Evolutionary conservation across 2,113 vertebrate species (phyloP).

Genomic region (Erythrolamprus reginae): DNA sequence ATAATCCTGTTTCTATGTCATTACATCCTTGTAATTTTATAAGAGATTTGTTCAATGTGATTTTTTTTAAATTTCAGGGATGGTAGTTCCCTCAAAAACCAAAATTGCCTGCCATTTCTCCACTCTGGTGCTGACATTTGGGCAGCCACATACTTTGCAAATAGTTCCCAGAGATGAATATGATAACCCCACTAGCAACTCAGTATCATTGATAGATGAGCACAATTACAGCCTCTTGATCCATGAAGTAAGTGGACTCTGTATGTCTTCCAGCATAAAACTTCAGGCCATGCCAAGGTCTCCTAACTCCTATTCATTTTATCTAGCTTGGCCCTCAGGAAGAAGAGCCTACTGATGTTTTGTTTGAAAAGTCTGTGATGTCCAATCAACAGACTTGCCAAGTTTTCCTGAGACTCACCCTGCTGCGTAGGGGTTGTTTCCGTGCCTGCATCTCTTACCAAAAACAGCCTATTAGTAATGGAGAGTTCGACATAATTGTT

Average conservation of each 20-base stretch:
- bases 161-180: constrained; percentile 96
- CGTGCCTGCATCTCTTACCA: constrained; percentile 88
- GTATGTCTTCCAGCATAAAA: background rate
- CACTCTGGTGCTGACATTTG: constrained; percentile 89
- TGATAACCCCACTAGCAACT: constrained; percentile 94
- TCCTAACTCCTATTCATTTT: constrained; percentile 23
- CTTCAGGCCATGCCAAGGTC: background rate
- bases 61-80: constrained; percentile 76
- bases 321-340: constrained; percentile 85
- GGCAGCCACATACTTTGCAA: constrained; percentile 90
- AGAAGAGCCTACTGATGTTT: constrained; percentile 78
- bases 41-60: constrained; percentile 29
- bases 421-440: constrained; percentile 89
- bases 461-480: constrained; percentile 93
- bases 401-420: constrained; percentile 84
- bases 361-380: constrained; percentile 83
- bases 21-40: constrained; percentile 5
- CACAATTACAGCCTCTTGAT: constrained; percentile 84
- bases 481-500: constrained; percentile 97
- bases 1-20: background rate
- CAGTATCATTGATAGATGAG: constrained; percentile 83
- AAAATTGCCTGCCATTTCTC: constrained; percentile 97
- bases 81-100: constrained; percentile 95
- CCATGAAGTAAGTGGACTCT: constrained; percentile 64
- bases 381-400: constrained; percentile 85